Evolutionary conservation across 2,113 vertebrate genomes (phyloP).

Genomic region (Benitochromis conjunctus): DNA sequence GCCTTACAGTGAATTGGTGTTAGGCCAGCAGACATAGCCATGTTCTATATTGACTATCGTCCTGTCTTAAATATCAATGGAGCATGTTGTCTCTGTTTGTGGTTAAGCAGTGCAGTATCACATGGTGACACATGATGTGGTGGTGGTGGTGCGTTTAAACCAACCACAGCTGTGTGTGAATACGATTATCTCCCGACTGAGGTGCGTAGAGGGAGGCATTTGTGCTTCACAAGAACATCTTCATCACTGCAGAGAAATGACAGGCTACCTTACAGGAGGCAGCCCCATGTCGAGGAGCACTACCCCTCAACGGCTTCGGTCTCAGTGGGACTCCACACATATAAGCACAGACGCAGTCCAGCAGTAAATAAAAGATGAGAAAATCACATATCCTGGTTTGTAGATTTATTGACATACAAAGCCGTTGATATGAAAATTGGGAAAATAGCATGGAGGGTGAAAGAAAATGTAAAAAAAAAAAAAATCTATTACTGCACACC

Average conservation of each 20-base stretch:
- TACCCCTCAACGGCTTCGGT: constrained; percentile 12
- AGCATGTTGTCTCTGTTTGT: constrained; percentile 34
- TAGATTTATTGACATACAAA: constrained; percentile 12
- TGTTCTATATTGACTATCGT: constrained; percentile 11
- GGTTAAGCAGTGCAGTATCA: constrained; percentile 42
- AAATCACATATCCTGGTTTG: constrained; percentile 19
- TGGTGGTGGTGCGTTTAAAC: constrained; percentile 34
- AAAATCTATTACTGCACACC: constrained; percentile 22
- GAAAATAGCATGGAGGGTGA: neutral
- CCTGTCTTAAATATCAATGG: constrained; percentile 33
- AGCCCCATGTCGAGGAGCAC: constrained; percentile 38
- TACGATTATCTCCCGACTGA: constrained; percentile 57
- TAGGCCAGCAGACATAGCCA: constrained; percentile 28
- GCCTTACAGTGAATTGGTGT: constrained; percentile 38
- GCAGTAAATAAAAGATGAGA: constrained; percentile 27
- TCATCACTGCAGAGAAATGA: constrained; percentile 65
- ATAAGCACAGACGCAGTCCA: constrained; percentile 22
- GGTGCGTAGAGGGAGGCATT: constrained; percentile 52
- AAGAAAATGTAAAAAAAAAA: neutral
- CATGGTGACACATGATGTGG: constrained; percentile 44
- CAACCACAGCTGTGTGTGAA: constrained; percentile 58
- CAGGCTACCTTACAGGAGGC: constrained; percentile 48
- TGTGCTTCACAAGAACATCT: constrained; percentile 64
- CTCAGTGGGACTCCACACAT: constrained; percentile 29
- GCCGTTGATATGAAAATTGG: constrained; percentile 2